Evolutionary conservation across 2,113 vertebrate genomes (phyloP).

Genomic region (Numenius arquata): DNA sequence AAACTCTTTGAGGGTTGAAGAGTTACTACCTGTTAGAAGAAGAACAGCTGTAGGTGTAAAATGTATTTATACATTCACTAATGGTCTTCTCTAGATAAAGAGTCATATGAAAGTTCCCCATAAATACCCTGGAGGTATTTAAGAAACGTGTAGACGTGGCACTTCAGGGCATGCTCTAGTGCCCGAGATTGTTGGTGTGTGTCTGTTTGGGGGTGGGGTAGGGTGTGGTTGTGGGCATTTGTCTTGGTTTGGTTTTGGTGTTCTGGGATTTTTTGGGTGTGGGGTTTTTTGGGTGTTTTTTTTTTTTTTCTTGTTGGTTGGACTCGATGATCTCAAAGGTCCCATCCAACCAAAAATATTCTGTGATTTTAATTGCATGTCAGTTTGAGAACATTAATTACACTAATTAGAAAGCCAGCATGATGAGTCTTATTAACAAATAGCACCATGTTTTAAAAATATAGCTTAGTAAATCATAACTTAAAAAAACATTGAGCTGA

Average conservation of each 20-base stretch:
- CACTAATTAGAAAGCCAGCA: neutral
- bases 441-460: neutral
- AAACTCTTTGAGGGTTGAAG: neutral
- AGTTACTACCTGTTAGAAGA: neutral
- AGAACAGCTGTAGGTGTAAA: neutral
- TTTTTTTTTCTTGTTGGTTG: no score
- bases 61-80: neutral
- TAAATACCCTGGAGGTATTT: no score
- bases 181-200: no score
- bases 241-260: no score
- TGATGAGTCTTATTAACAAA: neutral
- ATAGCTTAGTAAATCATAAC: neutral
- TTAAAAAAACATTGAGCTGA: neutral
- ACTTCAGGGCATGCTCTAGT: no score
- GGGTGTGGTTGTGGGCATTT: no score
- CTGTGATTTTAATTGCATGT: neutral
- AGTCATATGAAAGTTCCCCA: neutral
- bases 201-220: no score
- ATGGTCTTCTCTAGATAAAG: neutral
- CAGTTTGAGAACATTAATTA: neutral
- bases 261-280: no score
- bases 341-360: no score
- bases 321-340: no score
- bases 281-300: no score
- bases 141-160: no score